Evolutionary conservation across 2,888 invertebrate species (phyloP).

Genomic region (Deilephila porcellus): DNA sequence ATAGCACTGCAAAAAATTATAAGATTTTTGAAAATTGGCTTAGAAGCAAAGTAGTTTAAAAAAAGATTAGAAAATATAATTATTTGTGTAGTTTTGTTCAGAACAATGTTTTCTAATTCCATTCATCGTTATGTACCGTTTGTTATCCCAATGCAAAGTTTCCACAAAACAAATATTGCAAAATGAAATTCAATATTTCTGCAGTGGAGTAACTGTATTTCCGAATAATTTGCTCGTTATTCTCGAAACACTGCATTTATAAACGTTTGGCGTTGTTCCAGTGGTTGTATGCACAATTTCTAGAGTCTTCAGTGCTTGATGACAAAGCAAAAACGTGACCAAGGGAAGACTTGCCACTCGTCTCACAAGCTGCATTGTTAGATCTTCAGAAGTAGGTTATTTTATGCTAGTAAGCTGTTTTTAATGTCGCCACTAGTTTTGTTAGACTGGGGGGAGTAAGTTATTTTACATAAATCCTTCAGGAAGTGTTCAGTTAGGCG

Average conservation of each 20-base stretch:
- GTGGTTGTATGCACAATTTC: constrained; percentile 64
- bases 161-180: background rate
- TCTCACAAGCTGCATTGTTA: constrained; percentile 32
- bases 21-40: too few relatives aligned
- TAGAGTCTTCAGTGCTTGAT: constrained; percentile 62
- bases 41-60: too few relatives aligned
- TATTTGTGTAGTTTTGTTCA: background rate
- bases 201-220: constrained; percentile 33
- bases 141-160: background rate
- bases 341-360: constrained; percentile 54
- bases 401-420: constrained; percentile 23
- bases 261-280: constrained; percentile 74
- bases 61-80: too few relatives aligned
- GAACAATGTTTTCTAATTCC: background rate
- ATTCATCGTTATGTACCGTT: background rate
- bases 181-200: constrained; percentile 7
- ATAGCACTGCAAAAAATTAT: too few relatives aligned
- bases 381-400: constrained; percentile 26
- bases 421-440: constrained; percentile 1
- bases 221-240: constrained; percentile 69
- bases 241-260: constrained; percentile 69
- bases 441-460: background rate
- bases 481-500: background rate
- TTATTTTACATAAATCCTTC: constrained; percentile 13
- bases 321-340: constrained; percentile 72